Percentiles rank a stretch among this genome's conserved stretches.
Evolutionary conservation across 1,140 invertebrate species (phyloP).

Genomic region (Orius insidiosus): DNA sequence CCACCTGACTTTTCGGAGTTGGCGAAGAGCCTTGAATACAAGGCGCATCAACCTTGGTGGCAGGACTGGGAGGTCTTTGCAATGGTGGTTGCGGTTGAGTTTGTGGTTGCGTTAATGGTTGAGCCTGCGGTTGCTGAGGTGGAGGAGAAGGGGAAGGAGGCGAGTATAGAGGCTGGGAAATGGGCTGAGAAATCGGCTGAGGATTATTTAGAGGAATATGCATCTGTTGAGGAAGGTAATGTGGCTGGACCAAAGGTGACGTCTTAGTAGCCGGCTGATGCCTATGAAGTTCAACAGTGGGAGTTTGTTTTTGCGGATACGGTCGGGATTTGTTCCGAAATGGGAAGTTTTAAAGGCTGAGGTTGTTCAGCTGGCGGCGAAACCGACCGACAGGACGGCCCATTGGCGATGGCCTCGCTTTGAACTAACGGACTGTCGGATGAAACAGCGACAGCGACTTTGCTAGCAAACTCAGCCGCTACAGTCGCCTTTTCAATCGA

Average conservation of each 20-base stretch:
- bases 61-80: neutral
- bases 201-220: neutral
- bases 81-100: neutral
- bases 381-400: no score
- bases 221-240: no score
- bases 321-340: slow-evolving; percentile 6
- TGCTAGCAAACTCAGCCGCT: slow-evolving; percentile 8
- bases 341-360: neutral
- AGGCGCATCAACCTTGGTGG: neutral
- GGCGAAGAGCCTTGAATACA: neutral
- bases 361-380: neutral
- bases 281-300: slow-evolving; percentile 7
- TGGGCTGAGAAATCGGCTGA: neutral
- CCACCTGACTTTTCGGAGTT: neutral
- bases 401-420: neutral
- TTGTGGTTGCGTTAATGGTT: no score
- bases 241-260: neutral
- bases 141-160: neutral
- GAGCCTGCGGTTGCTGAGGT: neutral
- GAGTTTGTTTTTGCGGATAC: slow-evolving; percentile 10
- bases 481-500: neutral
- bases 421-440: neutral
- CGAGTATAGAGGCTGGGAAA: neutral
- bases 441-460: slow-evolving; percentile 6
- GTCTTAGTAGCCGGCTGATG: neutral